A percentile compares a stretch with the other conserved stretches of the same genome.
These are phyloP conservation scores for Loripinus fragilis DNA, from an alignment of 2,888 invertebrate species.

Conservation along the genomic window DNA sequence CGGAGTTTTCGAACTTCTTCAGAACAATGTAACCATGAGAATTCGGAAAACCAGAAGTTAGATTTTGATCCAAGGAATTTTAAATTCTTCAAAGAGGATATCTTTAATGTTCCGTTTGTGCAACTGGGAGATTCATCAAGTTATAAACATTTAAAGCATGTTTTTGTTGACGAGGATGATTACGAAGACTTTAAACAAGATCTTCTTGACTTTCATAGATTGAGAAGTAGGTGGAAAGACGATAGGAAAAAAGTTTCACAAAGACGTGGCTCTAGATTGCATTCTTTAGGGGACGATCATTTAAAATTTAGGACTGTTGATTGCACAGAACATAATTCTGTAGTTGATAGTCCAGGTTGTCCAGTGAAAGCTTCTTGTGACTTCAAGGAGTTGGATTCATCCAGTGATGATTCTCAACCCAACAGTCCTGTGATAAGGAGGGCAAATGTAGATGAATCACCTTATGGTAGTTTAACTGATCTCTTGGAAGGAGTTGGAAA, in stretches of 20 bases:
- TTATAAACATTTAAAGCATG: constrained; percentile 70
- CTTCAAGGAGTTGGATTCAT: background rate
- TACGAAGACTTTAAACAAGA: constrained; percentile 79
- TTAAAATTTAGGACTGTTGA: background rate
- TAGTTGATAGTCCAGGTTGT: background rate
- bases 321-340: background rate
- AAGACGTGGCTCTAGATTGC: constrained; percentile 24
- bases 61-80: constrained; percentile 56
- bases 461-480: constrained; percentile 10
- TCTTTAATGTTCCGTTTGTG: constrained; percentile 59
- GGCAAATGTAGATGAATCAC: background rate
- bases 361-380: background rate
- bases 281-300: background rate
- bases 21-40: background rate
- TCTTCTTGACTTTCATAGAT: constrained; percentile 66
- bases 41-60: constrained; percentile 33
- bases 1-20: background rate
- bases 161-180: constrained; percentile 75
- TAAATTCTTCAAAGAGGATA: constrained; percentile 64
- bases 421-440: background rate
- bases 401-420: background rate
- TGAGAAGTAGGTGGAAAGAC: constrained; percentile 53
- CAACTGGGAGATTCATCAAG: constrained; percentile 61
- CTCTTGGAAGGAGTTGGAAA: constrained; percentile 11
- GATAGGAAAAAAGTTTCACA: constrained; percentile 51